Evolutionary conservation across 1,140 invertebrate genomes (phyloP).

Genomic region (Sminthurides bifidus): DNA sequence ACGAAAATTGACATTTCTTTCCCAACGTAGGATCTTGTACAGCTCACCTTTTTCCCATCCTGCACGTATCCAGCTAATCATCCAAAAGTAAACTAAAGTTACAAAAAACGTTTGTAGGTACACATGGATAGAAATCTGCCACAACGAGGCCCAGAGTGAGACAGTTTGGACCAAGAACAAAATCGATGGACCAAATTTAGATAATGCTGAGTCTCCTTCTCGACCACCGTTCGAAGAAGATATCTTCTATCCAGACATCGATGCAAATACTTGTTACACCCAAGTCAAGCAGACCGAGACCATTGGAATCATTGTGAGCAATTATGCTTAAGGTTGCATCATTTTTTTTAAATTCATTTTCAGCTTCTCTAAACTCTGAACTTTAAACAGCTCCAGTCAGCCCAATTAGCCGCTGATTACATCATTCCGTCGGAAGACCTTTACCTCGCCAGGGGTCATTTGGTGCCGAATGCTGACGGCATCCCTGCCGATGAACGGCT

Average conservation of each 20-base stretch:
- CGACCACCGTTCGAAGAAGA: constrained; percentile 30
- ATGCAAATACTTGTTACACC: constrained; percentile 27
- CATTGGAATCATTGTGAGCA: constrained; percentile 5
- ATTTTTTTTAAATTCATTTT: not conserved
- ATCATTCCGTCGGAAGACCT: constrained; percentile 2
- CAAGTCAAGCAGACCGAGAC: constrained; percentile 19
- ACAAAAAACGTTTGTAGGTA: too few relatives aligned
- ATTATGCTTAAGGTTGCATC: not conserved
- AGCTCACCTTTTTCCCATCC: too few relatives aligned
- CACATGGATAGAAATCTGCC: constrained; percentile 9
- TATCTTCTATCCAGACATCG: constrained; percentile 31
- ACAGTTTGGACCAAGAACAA: constrained; percentile 7
- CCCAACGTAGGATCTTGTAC: too few relatives aligned
- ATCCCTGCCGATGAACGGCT: constrained; percentile 49
- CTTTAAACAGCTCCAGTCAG: not conserved
- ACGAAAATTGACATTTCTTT: too few relatives aligned
- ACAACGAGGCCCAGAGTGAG: constrained; percentile 3
- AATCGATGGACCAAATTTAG: constrained; percentile 10
- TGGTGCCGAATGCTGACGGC: constrained; percentile 53
- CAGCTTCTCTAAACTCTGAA: not conserved
- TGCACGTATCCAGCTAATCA: too few relatives aligned
- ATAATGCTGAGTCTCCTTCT: not conserved
- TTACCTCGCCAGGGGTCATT: constrained; percentile 51
- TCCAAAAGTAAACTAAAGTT: too few relatives aligned
- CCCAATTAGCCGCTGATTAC: constrained; percentile 4